Evolutionary conservation across 2,888 invertebrate genomes (phyloP), one percentile per base, ranked within the genome.

Genomic region (Drosophila fulvimacula): DNA sequence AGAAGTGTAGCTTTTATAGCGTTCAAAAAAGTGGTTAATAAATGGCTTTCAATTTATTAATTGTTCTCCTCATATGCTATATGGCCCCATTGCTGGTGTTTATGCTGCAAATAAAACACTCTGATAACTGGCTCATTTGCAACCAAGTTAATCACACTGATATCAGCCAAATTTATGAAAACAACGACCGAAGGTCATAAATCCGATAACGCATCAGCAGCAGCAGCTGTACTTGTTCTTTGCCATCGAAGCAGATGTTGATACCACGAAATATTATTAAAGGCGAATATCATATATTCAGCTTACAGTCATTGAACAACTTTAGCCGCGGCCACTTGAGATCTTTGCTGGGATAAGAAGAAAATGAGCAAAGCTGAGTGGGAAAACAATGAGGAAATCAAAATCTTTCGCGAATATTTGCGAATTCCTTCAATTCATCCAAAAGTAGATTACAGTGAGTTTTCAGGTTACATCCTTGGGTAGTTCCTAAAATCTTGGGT

Each of bases 341-440:
- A 9, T 44, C 30, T 9, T 32, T n/a, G 5, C 30, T 11, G 5
- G 13, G 19, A n/a, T n/a, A 46, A 38, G 5, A n/a, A 11, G 36
- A 61, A 56, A n/a, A 70, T 70, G 69, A 51, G 69, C 51, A 55
- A 41, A 38, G 36, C 68, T 11, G 57, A 77, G 68, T 94, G 93
- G 93, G 92, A 93, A 64, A 91, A 91, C 42, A 93, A 94, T 87
- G 93, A 93, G 85, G 95, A 95, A 76, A 94, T 97, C 65, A 94
- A 96, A 80, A 95, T 96, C 89, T 97, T 98, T 88, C 94, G 96
- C 68, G 96, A 97, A 90, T 98, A 98, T 93, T 93, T 98, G 59
- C 94, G 95, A 83, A 97, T 98, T 86, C 96, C 97, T 10, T 97
- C 97, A 46, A 96, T 98, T 3, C 98, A 98, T 85, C 98, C 98